Percentiles rank a stretch among this genome's conserved stretches.
These are phyloP conservation scores for Biston betularia DNA, from an alignment of 2,888 invertebrate species.

Conservation along the genomic window DNA sequence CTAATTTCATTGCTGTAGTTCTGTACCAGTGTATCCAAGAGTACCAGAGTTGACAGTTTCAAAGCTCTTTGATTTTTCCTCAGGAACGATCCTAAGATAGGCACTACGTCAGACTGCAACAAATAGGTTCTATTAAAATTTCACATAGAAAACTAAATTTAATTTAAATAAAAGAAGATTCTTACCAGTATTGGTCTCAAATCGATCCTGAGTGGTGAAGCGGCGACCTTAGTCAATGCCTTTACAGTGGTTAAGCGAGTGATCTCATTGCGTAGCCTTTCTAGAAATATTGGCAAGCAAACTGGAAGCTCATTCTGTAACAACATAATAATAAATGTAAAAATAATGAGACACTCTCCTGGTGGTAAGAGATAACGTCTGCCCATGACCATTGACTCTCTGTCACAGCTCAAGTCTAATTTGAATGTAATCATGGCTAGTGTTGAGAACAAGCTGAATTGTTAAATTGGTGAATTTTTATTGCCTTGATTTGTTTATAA, in stretches of 20 bases:
- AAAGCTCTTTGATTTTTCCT: slow-evolving; percentile 98
- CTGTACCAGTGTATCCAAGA: slow-evolving; percentile 95
- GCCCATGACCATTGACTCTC: too few relatives aligned
- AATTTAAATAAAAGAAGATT: slow-evolving; percentile 22
- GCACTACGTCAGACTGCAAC: slow-evolving; percentile 92
- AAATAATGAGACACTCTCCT: too few relatives aligned
- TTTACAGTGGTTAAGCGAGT: slow-evolving; percentile 98
- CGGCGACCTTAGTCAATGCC: slow-evolving; percentile 97
- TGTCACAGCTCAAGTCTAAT: too few relatives aligned
- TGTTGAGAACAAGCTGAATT: too few relatives aligned
- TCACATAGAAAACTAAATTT: not conserved
- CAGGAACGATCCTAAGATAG: slow-evolving; percentile 96
- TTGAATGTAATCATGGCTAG: too few relatives aligned
- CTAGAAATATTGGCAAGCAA: slow-evolving; percentile 97
- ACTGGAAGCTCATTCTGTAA: slow-evolving; percentile 89
- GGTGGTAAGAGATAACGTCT: too few relatives aligned
- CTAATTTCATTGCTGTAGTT: slow-evolving; percentile 92
- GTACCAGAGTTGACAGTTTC: slow-evolving; percentile 95
- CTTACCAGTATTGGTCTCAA: slow-evolving; percentile 92
- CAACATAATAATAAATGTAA: slow-evolving; percentile 21
- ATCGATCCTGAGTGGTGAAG: slow-evolving; percentile 94
- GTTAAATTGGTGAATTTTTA: too few relatives aligned
- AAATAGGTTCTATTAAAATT: not conserved
- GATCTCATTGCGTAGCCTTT: slow-evolving; percentile 98
- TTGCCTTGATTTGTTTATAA: too few relatives aligned